Conservation (phyloP, 2,888 invertebrate genomes). For the Noctua pronuba region DNA sequence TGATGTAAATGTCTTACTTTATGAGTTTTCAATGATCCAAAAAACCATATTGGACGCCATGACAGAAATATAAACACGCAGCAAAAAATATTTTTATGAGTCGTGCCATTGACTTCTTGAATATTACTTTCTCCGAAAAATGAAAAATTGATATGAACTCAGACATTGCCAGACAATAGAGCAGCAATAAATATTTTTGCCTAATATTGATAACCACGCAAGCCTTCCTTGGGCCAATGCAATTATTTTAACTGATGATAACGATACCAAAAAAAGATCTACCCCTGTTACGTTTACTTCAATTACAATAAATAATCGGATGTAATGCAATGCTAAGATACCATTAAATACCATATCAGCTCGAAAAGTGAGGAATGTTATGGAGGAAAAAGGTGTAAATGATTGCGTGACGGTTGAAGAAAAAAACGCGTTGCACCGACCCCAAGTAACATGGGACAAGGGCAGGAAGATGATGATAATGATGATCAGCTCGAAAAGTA, state of each 20-base stretch:
- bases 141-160: slow-evolving; percentile 6
- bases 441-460: too few relatives aligned
- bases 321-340: background rate
- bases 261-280: slow-evolving; percentile 4
- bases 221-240: slow-evolving; percentile 18
- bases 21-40: slow-evolving; percentile 22
- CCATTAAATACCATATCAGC: background rate
- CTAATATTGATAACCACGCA: slow-evolving; percentile 58
- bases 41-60: slow-evolving; percentile 33
- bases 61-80: slow-evolving; percentile 37
- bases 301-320: slow-evolving; percentile 18
- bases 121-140: slow-evolving; percentile 40
- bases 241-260: slow-evolving; percentile 32
- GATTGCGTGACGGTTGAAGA: too few relatives aligned
- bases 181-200: slow-evolving; percentile 43
- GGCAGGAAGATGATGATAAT: too few relatives aligned
- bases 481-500: too few relatives aligned
- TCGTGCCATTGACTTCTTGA: slow-evolving; percentile 25
- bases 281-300: background rate
- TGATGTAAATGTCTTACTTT: slow-evolving; percentile 23
- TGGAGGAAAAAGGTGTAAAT: too few relatives aligned
- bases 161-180: slow-evolving; percentile 24
- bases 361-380: too few relatives aligned
- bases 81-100: slow-evolving; percentile 30
- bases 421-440: too few relatives aligned